phyloP scores from a whole-genome alignment of 2,113 vertebrate species.

The Neolamprologus sp. region DNA sequence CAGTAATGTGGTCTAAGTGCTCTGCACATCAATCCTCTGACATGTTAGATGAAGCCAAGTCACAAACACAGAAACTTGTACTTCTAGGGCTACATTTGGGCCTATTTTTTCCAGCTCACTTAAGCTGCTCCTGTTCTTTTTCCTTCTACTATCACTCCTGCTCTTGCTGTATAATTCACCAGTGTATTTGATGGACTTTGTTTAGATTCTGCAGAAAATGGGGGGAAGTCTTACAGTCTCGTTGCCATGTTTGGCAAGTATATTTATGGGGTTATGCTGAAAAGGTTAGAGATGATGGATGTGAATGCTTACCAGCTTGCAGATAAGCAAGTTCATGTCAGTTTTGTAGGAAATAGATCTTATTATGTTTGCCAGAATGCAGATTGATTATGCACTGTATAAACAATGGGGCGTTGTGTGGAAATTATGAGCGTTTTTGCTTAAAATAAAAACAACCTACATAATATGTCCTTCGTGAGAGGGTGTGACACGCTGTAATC shows the following conservation, averaged over 20 bases:
- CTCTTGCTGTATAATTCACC: slow-evolving; percentile 3
- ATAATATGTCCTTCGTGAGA: slow-evolving; percentile 4
- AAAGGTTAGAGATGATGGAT: neutral
- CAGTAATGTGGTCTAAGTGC: slow-evolving; percentile 15
- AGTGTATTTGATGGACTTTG: neutral
- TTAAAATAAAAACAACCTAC: neutral
- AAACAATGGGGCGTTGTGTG: neutral
- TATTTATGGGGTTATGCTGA: neutral
- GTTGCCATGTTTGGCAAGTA: neutral
- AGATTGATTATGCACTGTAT: neutral
- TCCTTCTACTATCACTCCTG: neutral
- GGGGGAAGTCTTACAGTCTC: neutral
- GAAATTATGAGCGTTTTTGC: neutral
- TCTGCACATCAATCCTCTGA: slow-evolving; percentile 1
- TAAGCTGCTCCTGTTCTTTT: neutral
- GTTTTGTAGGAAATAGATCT: neutral
- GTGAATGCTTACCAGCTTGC: neutral
- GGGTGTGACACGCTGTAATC: slow-evolving; percentile 8
- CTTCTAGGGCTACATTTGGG: slow-evolving; percentile 30
- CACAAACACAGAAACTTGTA: slow-evolving; percentile 16
- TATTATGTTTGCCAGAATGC: neutral
- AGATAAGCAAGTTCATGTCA: neutral
- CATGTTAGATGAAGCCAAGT: slow-evolving; percentile 10
- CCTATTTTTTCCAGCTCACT: slow-evolving; percentile 46
- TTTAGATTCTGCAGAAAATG: neutral